A percentile compares a stretch with the other conserved stretches of the same genome.
phyloP scores from a whole-genome alignment of 2,797 vertebrate genomes.

The Schizopygopsis malacanthus region DNA sequence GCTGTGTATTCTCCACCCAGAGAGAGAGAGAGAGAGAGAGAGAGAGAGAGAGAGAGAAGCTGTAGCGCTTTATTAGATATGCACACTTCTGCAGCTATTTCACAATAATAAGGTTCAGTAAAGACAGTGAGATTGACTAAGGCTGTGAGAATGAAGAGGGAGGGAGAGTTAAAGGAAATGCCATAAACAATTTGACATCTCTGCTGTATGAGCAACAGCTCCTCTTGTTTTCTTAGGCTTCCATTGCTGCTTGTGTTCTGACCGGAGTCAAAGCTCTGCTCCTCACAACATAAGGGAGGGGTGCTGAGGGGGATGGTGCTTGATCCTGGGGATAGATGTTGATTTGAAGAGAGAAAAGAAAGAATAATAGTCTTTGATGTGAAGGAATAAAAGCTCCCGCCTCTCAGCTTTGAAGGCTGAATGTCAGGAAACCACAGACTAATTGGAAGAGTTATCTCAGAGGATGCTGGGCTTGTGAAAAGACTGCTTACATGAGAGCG shows the following conservation, averaged over 20 bases:
- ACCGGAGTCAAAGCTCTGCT: constrained; percentile 66
- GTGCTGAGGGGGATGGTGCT: constrained; percentile 52
- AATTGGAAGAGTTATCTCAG: constrained; percentile 75
- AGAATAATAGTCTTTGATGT: constrained; percentile 78
- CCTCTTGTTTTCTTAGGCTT: constrained; percentile 70
- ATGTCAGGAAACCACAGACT: constrained; percentile 75
- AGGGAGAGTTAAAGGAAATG: constrained; percentile 64
- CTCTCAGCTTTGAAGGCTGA: constrained; percentile 73
- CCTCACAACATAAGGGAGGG: constrained; percentile 64
- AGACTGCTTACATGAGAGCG: constrained; percentile 52
- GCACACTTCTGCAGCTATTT: constrained; percentile 55
- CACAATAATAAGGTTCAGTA: constrained; percentile 69
- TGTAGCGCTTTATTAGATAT: constrained; percentile 53
- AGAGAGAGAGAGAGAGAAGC: no score
- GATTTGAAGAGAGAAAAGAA: constrained; percentile 76
- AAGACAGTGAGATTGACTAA: constrained; percentile 53
- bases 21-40: constrained; percentile 49
- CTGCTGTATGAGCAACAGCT: constrained; percentile 62
- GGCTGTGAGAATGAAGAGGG: constrained; percentile 26
- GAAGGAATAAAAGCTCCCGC: constrained; percentile 72
- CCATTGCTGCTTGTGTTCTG: constrained; percentile 70
- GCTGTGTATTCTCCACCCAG: constrained; percentile 49
- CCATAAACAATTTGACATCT: constrained; percentile 73
- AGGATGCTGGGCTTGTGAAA: constrained; percentile 58
- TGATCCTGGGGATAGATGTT: constrained; percentile 77